Percentiles rank a stretch among this genome's conserved stretches.
Conservation (phyloP, 2,113 vertebrate species). For the Rhynchopsitta pachyrhyncha region DNA sequence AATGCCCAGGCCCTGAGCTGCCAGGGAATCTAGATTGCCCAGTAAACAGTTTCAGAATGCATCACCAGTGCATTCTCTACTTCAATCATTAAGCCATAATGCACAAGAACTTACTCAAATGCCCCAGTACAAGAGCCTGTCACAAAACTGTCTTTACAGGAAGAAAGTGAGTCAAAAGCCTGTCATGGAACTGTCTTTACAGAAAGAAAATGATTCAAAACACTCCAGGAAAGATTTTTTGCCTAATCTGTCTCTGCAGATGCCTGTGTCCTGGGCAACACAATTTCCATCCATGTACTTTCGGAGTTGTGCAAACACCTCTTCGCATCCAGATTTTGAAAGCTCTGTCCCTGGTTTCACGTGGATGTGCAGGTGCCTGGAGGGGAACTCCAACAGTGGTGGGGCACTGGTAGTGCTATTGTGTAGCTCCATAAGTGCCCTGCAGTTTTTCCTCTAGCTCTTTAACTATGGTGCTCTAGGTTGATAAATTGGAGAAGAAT, state of each 20-base stretch:
- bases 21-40: neutral
- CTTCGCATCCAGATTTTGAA: neutral
- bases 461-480: neutral
- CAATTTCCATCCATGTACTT: neutral
- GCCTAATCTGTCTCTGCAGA: neutral
- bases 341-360: neutral
- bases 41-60: neutral
- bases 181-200: neutral
- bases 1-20: neutral
- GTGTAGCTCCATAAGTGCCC: neutral
- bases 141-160: neutral
- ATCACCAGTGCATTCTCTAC: neutral
- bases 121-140: neutral
- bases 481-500: neutral
- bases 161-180: neutral
- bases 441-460: neutral
- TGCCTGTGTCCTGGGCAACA: neutral
- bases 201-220: neutral
- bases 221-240: neutral
- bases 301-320: accelerated
- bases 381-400: neutral
- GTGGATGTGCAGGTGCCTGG: accelerated
- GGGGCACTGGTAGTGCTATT: neutral
- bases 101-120: neutral
- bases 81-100: neutral